Evolutionary conservation across 1,140 invertebrate genomes (phyloP).

Genomic region (Drosophila kanapiae): DNA sequence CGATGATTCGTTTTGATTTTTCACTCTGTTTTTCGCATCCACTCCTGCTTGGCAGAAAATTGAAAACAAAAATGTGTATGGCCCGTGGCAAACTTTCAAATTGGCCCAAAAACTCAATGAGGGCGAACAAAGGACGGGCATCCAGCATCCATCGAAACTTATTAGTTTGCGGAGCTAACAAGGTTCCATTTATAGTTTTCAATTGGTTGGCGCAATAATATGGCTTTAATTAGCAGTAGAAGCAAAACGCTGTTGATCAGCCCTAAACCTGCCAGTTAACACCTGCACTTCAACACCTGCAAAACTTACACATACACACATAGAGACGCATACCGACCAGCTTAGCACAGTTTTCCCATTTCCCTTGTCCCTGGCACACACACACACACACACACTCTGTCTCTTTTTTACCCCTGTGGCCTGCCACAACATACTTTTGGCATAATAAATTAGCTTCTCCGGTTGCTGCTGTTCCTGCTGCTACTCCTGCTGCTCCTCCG

Average conservation of each 20-base stretch:
- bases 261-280: conserved; percentile 60
- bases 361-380: background rate
- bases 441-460: conserved; percentile 75
- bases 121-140: conserved; percentile 19
- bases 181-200: conserved; percentile 8
- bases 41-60: conserved; percentile 37
- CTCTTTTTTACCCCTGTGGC: conserved; percentile 40
- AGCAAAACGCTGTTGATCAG: conserved; percentile 30
- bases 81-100: conserved; percentile 42
- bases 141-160: conserved; percentile 4
- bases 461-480: conserved; percentile 37
- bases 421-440: conserved; percentile 64
- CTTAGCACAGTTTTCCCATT: conserved; percentile 43
- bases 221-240: conserved; percentile 27
- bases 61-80: conserved; percentile 73
- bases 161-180: conserved; percentile 13
- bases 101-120: conserved; percentile 46
- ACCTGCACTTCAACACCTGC: conserved; percentile 64
- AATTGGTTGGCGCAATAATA: conserved; percentile 14
- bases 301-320: conserved; percentile 1
- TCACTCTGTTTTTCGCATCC: conserved; percentile 39
- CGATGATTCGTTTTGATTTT: conserved; percentile 81
- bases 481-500: conserved; percentile 3
- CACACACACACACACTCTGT: background rate
- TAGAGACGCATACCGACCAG: conserved; percentile 13